Percentiles rank a stretch among this genome's conserved stretches.
phyloP scores from a whole-genome alignment of 2,797 vertebrate genomes.

The Pelochelys cantorii region DNA sequence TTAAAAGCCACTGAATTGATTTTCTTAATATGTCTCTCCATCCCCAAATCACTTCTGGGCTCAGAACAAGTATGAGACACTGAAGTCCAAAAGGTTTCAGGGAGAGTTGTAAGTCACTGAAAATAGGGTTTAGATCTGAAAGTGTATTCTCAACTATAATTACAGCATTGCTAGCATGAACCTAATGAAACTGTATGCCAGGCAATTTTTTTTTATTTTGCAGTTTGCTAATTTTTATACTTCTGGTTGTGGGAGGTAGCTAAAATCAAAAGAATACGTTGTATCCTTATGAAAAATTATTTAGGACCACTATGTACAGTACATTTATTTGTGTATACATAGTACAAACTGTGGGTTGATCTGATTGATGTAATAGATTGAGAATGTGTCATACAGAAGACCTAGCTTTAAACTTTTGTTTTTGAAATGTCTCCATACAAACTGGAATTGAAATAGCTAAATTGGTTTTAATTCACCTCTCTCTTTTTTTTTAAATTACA shows the following conservation, averaged over 20 bases:
- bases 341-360: constrained; percentile 31
- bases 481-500: no score
- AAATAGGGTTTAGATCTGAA: constrained; percentile 46
- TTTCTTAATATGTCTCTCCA: background rate
- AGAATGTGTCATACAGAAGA: constrained; percentile 31
- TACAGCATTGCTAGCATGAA: constrained; percentile 38
- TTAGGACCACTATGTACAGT: constrained; percentile 64
- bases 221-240: constrained; percentile 62
- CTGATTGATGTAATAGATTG: constrained; percentile 57
- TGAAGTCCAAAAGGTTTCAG: background rate
- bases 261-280: constrained; percentile 54
- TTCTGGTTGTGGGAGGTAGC: constrained; percentile 65
- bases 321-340: constrained; percentile 57
- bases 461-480: background rate
- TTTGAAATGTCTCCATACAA: constrained; percentile 44
- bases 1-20: background rate
- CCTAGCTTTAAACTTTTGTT: constrained; percentile 23
- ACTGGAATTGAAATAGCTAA: constrained; percentile 38
- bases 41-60: background rate
- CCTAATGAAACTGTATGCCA: constrained; percentile 59
- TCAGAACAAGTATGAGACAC: background rate
- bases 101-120: background rate
- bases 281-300: constrained; percentile 51
- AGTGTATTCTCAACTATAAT: constrained; percentile 54
- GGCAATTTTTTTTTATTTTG: constrained; percentile 59